Evolutionary conservation across 2,888 invertebrate species (phyloP), one percentile per base, ranked within the genome.

Genomic region (Unio delphinus): DNA sequence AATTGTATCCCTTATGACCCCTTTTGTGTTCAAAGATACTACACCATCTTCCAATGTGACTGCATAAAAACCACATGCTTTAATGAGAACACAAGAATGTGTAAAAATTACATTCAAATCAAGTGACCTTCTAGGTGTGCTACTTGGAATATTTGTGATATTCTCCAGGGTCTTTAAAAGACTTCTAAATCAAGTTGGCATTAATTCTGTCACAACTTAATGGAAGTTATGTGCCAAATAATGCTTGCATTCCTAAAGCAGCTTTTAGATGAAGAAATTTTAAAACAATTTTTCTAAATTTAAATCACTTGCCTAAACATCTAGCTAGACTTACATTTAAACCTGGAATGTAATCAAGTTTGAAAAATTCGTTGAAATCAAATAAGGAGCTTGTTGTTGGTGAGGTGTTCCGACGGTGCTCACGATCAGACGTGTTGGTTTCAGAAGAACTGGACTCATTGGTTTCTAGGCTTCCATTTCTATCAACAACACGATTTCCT

Each of bases 301-400:
- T 26, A 59, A 23, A 59, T 59, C 26, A 18, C 45, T 45, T 15
- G 11, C 2, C 11, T 45, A 45, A 54, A 34, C 26, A 34, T 23
- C 23, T 28, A 28, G 30, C 8, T 20, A 54, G 6, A 75, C 79
- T 72, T 77, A 87, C 85, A 61, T 68, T 68, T n/a, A 85, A 91
- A 65, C 94, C 94, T 61, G 94, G 94, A 83, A 96, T 93, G 72
- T 93, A 92, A 86, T 96, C 95, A 82, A 94, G 93, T 86, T 95
- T 95, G 78, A 96, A 93, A 87, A 96, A 95, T 79, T 95, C 95
- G 85, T 96, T 96, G 76, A 96, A 93, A 90, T 95, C 95, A 88
- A 95, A 95, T 82, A 93, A 78, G 6, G 77, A 68, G 28, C 69
- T 64, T 58, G 76, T 75, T 34, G 77, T 76, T 7, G 82, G 75